phyloP scores from a whole-genome alignment of 1,140 invertebrate species.

The Pemphigus obesinymphae region DNA sequence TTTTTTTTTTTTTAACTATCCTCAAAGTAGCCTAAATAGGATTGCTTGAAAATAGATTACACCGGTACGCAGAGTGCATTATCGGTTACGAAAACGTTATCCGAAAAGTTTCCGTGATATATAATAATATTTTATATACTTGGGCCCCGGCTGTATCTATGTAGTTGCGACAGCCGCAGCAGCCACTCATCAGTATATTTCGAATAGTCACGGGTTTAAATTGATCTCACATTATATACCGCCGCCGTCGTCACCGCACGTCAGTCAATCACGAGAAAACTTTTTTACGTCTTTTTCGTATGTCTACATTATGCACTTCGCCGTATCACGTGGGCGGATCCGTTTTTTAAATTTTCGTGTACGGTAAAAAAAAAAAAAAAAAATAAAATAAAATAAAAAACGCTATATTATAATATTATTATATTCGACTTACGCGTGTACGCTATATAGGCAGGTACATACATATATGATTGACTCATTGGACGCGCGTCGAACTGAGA shows the following conservation, averaged over 20 bases:
- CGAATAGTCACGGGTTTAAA: slow-evolving; percentile 36
- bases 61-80: too few species aligned
- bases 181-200: too few species aligned
- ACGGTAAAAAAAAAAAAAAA: neutral
- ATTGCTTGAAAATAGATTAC: too few species aligned
- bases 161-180: too few species aligned
- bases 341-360: neutral
- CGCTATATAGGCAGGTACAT: neutral
- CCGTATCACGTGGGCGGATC: neutral
- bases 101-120: neutral
- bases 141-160: too few species aligned
- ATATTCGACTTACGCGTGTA: too few species aligned
- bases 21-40: too few species aligned
- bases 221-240: slow-evolving; percentile 17
- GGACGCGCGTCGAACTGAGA: neutral
- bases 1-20: too few species aligned
- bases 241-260: neutral
- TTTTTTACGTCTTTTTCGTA: neutral
- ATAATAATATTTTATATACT: neutral
- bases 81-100: too few species aligned
- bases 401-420: too few species aligned
- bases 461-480: neutral
- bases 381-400: too few species aligned
- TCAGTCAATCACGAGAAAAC: slow-evolving; percentile 13
- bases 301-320: too few species aligned